These are phyloP conservation scores for Percopsis transmontana DNA, from an alignment of 2,113 vertebrate genomes.

Conservation along the genomic window DNA sequence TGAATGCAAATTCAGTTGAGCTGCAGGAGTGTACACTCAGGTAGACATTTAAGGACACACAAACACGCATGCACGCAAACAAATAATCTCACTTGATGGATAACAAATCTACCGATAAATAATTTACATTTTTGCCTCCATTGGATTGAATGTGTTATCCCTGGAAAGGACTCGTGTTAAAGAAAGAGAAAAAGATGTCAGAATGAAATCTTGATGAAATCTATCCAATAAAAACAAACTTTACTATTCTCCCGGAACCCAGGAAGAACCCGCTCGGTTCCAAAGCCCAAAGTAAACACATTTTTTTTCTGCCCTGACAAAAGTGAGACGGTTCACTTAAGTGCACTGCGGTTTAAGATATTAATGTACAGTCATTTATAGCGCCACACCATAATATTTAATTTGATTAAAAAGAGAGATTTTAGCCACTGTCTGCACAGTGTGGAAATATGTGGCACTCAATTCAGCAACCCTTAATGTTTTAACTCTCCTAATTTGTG, in stretches of 20 bases:
- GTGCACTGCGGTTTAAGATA: slow-evolving; percentile 28
- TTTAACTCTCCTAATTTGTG: slow-evolving; percentile 5
- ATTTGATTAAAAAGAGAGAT: slow-evolving; percentile 18
- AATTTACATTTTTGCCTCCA: slow-evolving; percentile 46
- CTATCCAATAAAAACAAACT: slow-evolving; percentile 54
- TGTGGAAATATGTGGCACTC: slow-evolving; percentile 15
- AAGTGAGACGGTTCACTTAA: slow-evolving; percentile 24
- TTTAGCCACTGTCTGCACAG: not conserved
- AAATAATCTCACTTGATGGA: not conserved
- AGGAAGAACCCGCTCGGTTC: slow-evolving; percentile 21
- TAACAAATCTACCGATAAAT: not conserved
- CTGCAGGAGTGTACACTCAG: slow-evolving; percentile 5
- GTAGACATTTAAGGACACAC: not conserved
- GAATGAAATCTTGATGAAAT: no score
- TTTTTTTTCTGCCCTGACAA: slow-evolving; percentile 28
- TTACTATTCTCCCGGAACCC: slow-evolving; percentile 48
- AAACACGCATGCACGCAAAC: slow-evolving; percentile 22
- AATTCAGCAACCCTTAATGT: not conserved
- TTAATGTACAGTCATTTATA: slow-evolving; percentile 22
- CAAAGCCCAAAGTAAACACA: slow-evolving; percentile 62
- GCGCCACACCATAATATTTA: slow-evolving; percentile 16
- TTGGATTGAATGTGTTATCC: slow-evolving; percentile 55
- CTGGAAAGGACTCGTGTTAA: slow-evolving; percentile 51
- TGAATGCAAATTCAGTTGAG: slow-evolving; percentile 8
- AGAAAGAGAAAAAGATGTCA: slow-evolving; percentile 37